Evolutionary conservation across 2,888 invertebrate species (phyloP), one percentile per base, ranked within the genome.

Genomic region (Lepas anatifera): DNA sequence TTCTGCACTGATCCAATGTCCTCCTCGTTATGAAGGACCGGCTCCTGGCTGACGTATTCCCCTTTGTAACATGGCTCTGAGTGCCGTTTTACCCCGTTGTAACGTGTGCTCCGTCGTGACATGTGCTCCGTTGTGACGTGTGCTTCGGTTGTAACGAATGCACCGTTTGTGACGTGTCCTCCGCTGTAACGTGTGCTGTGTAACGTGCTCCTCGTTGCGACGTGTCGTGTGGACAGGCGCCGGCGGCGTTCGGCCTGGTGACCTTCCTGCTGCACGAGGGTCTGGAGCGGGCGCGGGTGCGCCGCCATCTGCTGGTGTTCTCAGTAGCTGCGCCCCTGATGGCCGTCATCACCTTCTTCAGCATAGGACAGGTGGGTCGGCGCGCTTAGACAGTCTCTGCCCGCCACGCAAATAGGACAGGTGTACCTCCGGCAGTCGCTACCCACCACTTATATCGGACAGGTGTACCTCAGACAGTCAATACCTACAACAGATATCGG

Each of bases 171-270:
- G 43, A 43, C 43, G 43, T 43, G 43, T 43, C 43, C 10, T 18
- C 43, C 18, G 43, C 16, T 16, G 46, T 46, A n/a, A 46, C 46
- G n/a, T 50, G 50, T 27, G 13, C 50, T 63, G 63, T 22, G 22
- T 27, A 18, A 25, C 27, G n/a, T 70, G 13, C 11, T 39, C 4
- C 71, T 70, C 78, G n/a, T n/a, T n/a, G n/a, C n/a, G n/a, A n/a
- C n/a, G n/a, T n/a, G n/a, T n/a, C n/a, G n/a, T n/a, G n/a, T n/a
- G n/a, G 80, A 58, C 76, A 88, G 87, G 98, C 97, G 0, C 99
- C 99, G 0, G 98, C 99, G 6, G 96, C 99, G 0, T 99, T 99
- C 83, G 99, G 98, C 0, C 84, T 99, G 25, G 97, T 97, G 50
- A 95, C 97, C n/a, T 98, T 97, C 80, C 83, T 99, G 58, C 81